Conservation (phyloP, 2,113 vertebrate species). For the Brachyhypopomus occidentalis region DNA sequence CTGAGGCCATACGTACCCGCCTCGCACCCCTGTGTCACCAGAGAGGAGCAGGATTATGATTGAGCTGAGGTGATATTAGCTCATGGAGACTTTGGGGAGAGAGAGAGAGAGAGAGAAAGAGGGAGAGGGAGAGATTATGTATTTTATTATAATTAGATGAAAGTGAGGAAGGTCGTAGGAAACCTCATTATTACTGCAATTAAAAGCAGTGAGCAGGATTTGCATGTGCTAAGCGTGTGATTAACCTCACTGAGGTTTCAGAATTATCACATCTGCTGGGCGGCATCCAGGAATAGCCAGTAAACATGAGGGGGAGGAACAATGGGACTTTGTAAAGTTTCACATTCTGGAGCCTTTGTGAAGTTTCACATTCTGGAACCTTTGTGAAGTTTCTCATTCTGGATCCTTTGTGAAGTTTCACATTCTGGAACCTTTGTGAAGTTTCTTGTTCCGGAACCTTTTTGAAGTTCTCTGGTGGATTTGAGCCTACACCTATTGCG, state of each 20-base stretch:
- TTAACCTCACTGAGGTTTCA: conserved; percentile 66
- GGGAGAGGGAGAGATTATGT: conserved; percentile 32
- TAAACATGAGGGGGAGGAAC: conserved; percentile 59
- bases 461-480: too few species aligned
- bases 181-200: conserved; percentile 67
- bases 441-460: too few species aligned
- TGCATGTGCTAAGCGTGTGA: conserved; percentile 67
- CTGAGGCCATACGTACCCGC: not conserved
- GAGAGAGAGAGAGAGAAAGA: conserved; percentile 1
- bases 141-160: conserved; percentile 63
- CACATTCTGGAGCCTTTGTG: conserved; percentile 41
- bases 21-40: not conserved
- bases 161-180: conserved; percentile 64
- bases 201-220: conserved; percentile 66
- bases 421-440: too few species aligned
- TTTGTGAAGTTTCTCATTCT: too few species aligned
- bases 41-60: not conserved
- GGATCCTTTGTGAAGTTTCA: too few species aligned
- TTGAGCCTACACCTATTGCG: too few species aligned
- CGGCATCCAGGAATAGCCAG: conserved; percentile 67
- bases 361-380: too few species aligned
- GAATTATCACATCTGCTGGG: conserved; percentile 65
- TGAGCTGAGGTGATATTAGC: conserved; percentile 21
- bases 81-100: conserved; percentile 20
- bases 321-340: conserved; percentile 23